phyloP scores from a whole-genome alignment of 2,888 invertebrate genomes.

The Odontomyia ornata region DNA sequence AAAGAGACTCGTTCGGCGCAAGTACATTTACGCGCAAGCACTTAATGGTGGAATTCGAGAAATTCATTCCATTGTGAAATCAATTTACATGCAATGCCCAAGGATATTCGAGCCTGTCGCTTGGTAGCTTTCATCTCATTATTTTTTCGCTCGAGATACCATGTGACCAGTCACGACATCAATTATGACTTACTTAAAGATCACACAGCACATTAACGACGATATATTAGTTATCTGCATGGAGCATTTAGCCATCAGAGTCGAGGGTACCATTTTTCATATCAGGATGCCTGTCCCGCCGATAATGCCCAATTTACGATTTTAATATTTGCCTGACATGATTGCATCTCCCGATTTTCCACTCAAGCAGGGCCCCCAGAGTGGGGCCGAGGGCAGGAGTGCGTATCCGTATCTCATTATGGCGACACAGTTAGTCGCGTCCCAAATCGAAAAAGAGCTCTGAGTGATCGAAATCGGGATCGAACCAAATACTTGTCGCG shows the following conservation, averaged over 20 bases:
- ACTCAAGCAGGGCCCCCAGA: conserved; percentile 4
- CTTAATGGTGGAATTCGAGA: conserved; percentile 24
- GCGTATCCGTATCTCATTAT: not conserved
- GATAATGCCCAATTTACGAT: conserved; percentile 47
- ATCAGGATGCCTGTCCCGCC: conserved; percentile 46
- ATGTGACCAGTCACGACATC: conserved; percentile 41
- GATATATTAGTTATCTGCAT: conserved; percentile 27
- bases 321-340: conserved; percentile 46
- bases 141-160: conserved; percentile 22
- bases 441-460: conserved; percentile 1
- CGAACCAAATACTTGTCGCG: not conserved
- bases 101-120: conserved; percentile 15
- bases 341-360: conserved; percentile 1
- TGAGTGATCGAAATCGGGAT: not conserved
- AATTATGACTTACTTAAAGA: conserved; percentile 45
- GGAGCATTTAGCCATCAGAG: conserved; percentile 31
- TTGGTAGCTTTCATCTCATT: conserved; percentile 25
- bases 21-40: not conserved
- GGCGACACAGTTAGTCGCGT: conserved; percentile 20
- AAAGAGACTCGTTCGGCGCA: not conserved
- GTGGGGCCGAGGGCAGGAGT: not conserved
- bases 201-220: conserved; percentile 32
- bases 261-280: conserved; percentile 47
- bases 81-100: conserved; percentile 18
- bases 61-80: conserved; percentile 14